Conservation (phyloP, 2,888 invertebrate species). For the Scrobipalpa atriplicella region DNA sequence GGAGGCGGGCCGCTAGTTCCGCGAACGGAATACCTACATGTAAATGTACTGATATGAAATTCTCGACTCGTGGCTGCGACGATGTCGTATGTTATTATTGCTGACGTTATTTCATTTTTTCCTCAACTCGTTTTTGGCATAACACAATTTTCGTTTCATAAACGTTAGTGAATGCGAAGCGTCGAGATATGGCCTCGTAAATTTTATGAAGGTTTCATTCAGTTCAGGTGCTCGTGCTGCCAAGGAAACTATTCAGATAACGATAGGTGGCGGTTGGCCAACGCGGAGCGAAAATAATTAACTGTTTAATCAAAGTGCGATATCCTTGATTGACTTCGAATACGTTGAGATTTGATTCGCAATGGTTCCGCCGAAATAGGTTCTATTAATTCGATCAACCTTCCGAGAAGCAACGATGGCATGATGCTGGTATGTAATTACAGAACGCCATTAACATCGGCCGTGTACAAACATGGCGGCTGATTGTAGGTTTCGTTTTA, state of each 20-base stretch:
- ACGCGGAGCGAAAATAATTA: slow-evolving; percentile 17
- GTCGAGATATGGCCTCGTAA: slow-evolving; percentile 18
- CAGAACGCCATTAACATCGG: slow-evolving; percentile 80
- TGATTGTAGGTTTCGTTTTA: slow-evolving; percentile 82
- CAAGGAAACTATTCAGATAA: slow-evolving; percentile 17
- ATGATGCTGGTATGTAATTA: slow-evolving; percentile 81
- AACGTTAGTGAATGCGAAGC: slow-evolving; percentile 19
- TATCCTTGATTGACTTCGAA: slow-evolving; percentile 30
- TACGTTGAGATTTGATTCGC: slow-evolving; percentile 44
- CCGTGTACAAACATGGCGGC: slow-evolving; percentile 83
- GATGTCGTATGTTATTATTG: slow-evolving; percentile 55
- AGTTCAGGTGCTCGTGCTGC: background rate
- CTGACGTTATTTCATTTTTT: slow-evolving; percentile 44
- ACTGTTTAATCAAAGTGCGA: slow-evolving; percentile 27
- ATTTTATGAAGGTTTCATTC: slow-evolving; percentile 13
- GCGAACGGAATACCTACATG: slow-evolving; percentile 58
- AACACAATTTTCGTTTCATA: slow-evolving; percentile 27
- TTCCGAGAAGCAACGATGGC: slow-evolving; percentile 78
- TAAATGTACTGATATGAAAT: slow-evolving; percentile 72
- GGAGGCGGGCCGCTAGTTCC: slow-evolving; percentile 69
- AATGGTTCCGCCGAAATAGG: slow-evolving; percentile 63
- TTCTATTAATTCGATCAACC: slow-evolving; percentile 80
- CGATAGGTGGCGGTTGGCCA: background rate
- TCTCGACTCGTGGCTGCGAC: slow-evolving; percentile 58
- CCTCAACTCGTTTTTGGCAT: slow-evolving; percentile 23